Evolutionary conservation across 2,797 vertebrate species (phyloP), one percentile per base, ranked within the genome.

Genomic region (Tragopan temminckii): DNA sequence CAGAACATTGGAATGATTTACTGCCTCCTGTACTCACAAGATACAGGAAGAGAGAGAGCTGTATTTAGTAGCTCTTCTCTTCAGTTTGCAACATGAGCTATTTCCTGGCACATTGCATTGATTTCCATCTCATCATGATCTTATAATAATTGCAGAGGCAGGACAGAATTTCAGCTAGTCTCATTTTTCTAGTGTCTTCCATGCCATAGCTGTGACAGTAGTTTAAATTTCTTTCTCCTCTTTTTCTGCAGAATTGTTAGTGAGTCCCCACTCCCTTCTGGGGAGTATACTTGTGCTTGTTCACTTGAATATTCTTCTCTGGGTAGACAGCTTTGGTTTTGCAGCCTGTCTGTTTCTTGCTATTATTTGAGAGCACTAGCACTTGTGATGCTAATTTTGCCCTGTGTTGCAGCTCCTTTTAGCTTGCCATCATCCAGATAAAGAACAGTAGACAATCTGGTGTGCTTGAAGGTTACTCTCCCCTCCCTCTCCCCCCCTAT

Each of bases 81-180:
- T 92, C 80, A 66, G 61, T 83, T 58, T 90, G 24, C 46, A 85
- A 12, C 50, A 61, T 88, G 48, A 89, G 55, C 57, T 76, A 36
- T 85, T 89, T 94, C 29, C 57, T 85, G 72, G 46, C 27, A 45
- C 29, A 48, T 14, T 61, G 40, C 53, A 68, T 64, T 77, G 68
- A 77, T 92, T 89, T 92, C n/a, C 21, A 52, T 76, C 68, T 89
- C 64, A 63, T 63, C 7, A 2, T 59, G 77, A 59, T 76, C 31
- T 75, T 79, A 11, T 48, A 71, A 27, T 91, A 86, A 87, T 72
- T 77, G n/a, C 55, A 93, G 53, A 84, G 69, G 53, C 23, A 85
- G 57, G 40, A 61, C 33, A 80, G 85, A 88, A 74, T 53, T 9
- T 77, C 66, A 59, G 67, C 40, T 85, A 78, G 31, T 74, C 40